A percentile compares a stretch with the other conserved stretches of the same genome.
These are phyloP conservation scores for Machimus atricapillus DNA, from an alignment of 2,888 invertebrate genomes.

Conservation along the genomic window DNA sequence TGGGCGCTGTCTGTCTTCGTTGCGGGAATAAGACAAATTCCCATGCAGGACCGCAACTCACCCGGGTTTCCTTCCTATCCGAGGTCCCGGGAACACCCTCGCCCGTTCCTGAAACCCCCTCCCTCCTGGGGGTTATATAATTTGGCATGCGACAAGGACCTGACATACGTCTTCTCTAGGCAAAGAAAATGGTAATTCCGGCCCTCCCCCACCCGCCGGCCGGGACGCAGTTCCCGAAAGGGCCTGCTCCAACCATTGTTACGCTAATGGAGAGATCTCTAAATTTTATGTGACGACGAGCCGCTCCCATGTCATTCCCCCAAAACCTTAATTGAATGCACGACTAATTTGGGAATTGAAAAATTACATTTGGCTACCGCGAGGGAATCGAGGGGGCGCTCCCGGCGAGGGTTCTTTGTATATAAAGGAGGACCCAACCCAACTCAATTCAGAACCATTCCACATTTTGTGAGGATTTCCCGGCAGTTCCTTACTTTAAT, in stretches of 20 bases:
- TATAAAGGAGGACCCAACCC: not conserved
- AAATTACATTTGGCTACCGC: constrained; percentile 7
- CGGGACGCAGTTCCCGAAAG: not conserved
- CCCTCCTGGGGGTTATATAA: not conserved
- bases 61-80: not conserved
- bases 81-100: not conserved
- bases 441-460: not conserved
- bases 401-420: not conserved
- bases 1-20: not conserved
- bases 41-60: constrained; percentile 11
- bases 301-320: not conserved
- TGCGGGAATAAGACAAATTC: constrained; percentile 20
- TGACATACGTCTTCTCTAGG: constrained; percentile 22
- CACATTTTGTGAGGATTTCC: not conserved
- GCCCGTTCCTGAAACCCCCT: not conserved
- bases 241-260: not conserved
- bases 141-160: constrained; percentile 32
- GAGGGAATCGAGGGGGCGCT: not conserved
- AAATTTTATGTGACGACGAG: not conserved
- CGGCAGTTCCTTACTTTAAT: not conserved
- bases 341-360: constrained; percentile 2
- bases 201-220: not conserved
- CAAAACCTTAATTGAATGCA: constrained; percentile 9
- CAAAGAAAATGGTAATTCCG: constrained; percentile 12
- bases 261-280: not conserved